Base-by-base conservation (phyloP, 2,113 vertebrate genomes). In the Grus americana region DNA sequence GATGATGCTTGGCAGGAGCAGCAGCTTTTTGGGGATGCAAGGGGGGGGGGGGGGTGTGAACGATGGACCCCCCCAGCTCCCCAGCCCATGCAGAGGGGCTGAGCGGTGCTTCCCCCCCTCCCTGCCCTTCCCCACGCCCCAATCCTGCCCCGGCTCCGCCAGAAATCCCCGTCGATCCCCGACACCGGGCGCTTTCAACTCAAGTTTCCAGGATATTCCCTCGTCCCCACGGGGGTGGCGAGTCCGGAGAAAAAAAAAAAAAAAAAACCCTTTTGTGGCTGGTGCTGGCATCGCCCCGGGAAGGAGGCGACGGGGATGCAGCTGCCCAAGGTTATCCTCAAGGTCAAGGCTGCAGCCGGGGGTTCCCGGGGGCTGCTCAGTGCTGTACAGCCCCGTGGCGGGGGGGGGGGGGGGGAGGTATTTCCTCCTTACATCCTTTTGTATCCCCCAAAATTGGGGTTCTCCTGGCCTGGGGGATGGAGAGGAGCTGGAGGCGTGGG, bases 1-100 rank as follows among this genome's bases (percentile, higher is more conserved):
- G 74, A 30, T 40, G 78, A n/a, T 80, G 73, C 81, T 90, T 94
- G 96, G 91, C 94, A 94, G 67, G 49, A 95, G 62, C 62, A 72
- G 88, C 58, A 52, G 70, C 55, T 71, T 87, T 85, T 66, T 21
- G 55, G 50, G 70, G 24, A 38, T 72, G 38, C 38, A 38, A 38
- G 38, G 38, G 38, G 38, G 38, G n/a, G n/a, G 36, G 38, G 38
- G 38, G 38, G 4, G 38, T 29, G 14, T 52, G 66, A 79, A 30
- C 3, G 10, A 38, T 32, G 29, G 54, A 62, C 30, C 26, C 73
- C 29, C 36, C 32, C 66, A 24, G 19, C 27, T 1, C 2, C 46
- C 14, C 3, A 10, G 18, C 49, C 50, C 59, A 14, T 11, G 26
- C 38, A 58, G 50, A 71, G 50, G 12, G n/a, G 42, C 73, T 73